Base-by-base conservation (phyloP, 2,888 invertebrate genomes). In the Toxonevra muliebris region DNA sequence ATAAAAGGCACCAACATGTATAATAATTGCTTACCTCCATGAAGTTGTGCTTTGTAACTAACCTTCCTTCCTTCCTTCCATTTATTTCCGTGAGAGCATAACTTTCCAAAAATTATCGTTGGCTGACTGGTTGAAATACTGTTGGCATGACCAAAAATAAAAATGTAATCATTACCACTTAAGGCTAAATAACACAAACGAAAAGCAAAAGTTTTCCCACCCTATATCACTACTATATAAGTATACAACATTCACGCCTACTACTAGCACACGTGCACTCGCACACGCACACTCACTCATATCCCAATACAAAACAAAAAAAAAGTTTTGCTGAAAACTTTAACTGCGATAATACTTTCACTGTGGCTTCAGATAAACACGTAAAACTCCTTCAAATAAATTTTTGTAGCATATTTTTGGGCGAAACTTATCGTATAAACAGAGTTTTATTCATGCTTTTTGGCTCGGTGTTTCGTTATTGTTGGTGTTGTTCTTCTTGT, bases 91-190 rank as follows among this genome's bases (percentile, higher is more conserved):
- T 12, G 12, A 20, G 17, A 13, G 54, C 19, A 17, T 12, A 54
- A 54, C 19, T 54, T 54, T 17, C 17, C 17, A 54, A 4, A 15
- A 30, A 30, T 30, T 30, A 30, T 30, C 30, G 30, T 30, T 30
- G 30, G 30, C 30, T 30, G 30, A 7, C 30, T 41, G 42, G 52
- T 57, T 58, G 69, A 61, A 66, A 66, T 17, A 65, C 66, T 54
- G 13, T 43, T 55, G 53, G 58, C 67, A 57, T 55, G 60, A 52
- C 66, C 41, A 64, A 69, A 66, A 69, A 69, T 45, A 64, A 69
- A 66, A 69, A 69, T 72, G 73, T 76, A 77, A 79, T 77, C 77
- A 80, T 76, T 77, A 74, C 76, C 77, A 77, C 80, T 80, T 79
- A 75, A 74, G 75, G 79, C 76, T 79, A 79, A 79, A 79, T 78